Conservation (phyloP, 2,797 vertebrate genomes). For the Gobio occitaniae region DNA sequence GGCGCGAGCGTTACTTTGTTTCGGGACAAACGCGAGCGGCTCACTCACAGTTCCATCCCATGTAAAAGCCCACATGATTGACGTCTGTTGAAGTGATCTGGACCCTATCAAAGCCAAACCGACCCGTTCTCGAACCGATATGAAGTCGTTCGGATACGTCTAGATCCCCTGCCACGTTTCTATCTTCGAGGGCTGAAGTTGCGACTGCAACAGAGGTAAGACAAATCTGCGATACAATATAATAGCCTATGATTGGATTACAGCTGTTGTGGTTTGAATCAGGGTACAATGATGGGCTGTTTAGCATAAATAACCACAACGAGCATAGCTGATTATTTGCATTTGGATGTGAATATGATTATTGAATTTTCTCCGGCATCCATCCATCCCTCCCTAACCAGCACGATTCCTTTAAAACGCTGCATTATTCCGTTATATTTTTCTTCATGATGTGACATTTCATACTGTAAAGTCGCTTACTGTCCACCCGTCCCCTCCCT, state of each 20-base stretch:
- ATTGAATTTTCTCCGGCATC: neutral
- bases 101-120: neutral
- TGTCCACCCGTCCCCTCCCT: neutral
- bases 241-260: neutral
- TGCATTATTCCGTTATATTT: neutral
- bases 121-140: constrained; percentile 29
- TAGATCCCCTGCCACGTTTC: constrained; percentile 50
- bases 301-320: neutral
- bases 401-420: neutral
- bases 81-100: neutral
- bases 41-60: neutral
- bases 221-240: neutral
- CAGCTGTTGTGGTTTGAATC: neutral
- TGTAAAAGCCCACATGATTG: neutral
- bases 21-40: constrained; percentile 26
- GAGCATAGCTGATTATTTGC: neutral
- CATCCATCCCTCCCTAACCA: neutral
- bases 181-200: constrained; percentile 50
- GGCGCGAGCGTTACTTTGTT: constrained; percentile 35
- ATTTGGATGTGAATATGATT: constrained; percentile 14
- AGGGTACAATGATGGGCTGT: neutral
- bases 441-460: neutral
- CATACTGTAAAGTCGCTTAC: neutral
- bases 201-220: constrained; percentile 41
- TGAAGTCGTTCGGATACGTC: constrained; percentile 50